Conservation (phyloP, 2,888 invertebrate species). For the Tetrapedia diversipes region DNA sequence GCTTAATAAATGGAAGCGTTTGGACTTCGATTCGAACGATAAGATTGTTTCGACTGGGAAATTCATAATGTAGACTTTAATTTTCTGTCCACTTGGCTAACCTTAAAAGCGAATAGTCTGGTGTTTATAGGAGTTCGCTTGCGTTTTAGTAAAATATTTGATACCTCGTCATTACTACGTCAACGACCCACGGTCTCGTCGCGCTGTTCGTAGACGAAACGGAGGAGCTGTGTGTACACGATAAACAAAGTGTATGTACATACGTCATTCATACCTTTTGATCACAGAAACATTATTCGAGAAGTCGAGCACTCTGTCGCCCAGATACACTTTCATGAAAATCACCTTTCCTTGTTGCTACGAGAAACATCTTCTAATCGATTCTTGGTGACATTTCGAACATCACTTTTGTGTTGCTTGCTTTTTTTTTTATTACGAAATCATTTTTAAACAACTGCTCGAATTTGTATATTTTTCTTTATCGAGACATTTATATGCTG, state of each 20-base stretch:
- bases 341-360: background rate
- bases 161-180: constrained; percentile 51
- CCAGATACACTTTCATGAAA: constrained; percentile 8
- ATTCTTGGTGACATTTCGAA: too few relatives aligned
- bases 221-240: constrained; percentile 47
- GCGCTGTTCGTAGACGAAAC: constrained; percentile 40
- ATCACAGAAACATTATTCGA: constrained; percentile 55
- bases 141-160: constrained; percentile 64
- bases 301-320: constrained; percentile 3
- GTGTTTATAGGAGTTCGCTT: constrained; percentile 21
- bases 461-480: too few relatives aligned
- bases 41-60: background rate
- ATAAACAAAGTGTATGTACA: constrained; percentile 53
- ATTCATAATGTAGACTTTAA: background rate
- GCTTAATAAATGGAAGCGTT: background rate
- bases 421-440: too few relatives aligned
- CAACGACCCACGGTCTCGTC: constrained; percentile 52
- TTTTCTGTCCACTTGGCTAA: background rate
- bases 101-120: constrained; percentile 14
- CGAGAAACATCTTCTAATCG: background rate
- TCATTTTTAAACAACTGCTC: too few relatives aligned
- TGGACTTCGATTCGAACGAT: background rate
- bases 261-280: constrained; percentile 51
- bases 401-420: too few relatives aligned
- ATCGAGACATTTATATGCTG: too few relatives aligned